A percentile compares a stretch with the other conserved stretches of the same genome.
These are phyloP conservation scores for Neomorphus geoffroyi DNA, from an alignment of 2,797 vertebrate species.

Conservation along the genomic window DNA sequence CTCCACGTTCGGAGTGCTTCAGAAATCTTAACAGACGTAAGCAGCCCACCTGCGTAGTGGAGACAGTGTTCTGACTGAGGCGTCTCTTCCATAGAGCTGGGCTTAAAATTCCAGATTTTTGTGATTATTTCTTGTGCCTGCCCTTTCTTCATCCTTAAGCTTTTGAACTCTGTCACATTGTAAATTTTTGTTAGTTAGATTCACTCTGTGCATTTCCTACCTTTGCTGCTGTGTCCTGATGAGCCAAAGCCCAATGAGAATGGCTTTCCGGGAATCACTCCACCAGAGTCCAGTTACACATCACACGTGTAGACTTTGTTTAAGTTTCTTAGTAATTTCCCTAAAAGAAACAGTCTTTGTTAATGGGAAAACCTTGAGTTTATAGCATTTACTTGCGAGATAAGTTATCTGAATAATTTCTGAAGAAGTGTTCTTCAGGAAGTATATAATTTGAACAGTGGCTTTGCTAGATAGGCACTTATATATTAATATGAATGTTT, in stretches of 20 bases:
- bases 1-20: neutral
- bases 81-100: neutral
- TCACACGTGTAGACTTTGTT: neutral
- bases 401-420: neutral
- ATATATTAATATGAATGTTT: conserved; percentile 31
- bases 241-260: neutral
- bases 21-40: neutral
- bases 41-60: neutral
- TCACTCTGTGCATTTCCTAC: neutral
- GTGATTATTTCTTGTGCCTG: neutral
- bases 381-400: neutral
- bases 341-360: neutral
- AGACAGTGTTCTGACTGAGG: neutral
- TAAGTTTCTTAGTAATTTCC: neutral
- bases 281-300: neutral
- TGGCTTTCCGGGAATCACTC: neutral
- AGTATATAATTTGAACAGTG: conserved; percentile 18
- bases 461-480: neutral
- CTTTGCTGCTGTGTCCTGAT: neutral
- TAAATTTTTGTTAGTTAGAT: neutral
- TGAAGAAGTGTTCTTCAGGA: neutral
- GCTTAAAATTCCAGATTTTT: neutral
- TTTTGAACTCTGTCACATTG: neutral
- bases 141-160: neutral
- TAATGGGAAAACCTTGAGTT: neutral